These are phyloP conservation scores for Prorops nasuta DNA, from an alignment of 1,140 invertebrate species.

Conservation along the genomic window DNA sequence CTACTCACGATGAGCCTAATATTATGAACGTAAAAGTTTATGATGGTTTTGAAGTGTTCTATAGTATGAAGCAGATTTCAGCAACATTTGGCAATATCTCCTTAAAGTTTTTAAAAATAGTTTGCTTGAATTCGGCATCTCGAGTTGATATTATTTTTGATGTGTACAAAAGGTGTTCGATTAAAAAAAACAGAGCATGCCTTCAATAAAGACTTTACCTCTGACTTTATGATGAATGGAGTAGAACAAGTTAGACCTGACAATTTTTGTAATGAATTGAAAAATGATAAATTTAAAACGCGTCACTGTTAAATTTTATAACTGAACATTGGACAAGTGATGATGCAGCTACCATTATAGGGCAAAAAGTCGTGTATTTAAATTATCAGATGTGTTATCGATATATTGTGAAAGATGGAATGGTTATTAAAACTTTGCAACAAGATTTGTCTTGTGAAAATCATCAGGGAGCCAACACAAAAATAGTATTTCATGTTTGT, in stretches of 20 bases:
- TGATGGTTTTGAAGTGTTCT: background rate
- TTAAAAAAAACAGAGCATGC: background rate
- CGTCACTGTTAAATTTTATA: too few species aligned
- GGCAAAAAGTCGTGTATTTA: background rate
- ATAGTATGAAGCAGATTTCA: background rate
- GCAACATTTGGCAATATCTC: background rate
- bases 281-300: too few species aligned
- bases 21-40: background rate
- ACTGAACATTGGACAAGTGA: too few species aligned
- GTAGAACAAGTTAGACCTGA: background rate
- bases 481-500: conserved; percentile 5
- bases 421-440: background rate
- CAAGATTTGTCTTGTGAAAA: background rate
- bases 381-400: background rate
- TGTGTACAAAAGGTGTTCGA: background rate
- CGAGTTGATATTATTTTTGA: background rate
- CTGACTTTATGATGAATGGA: background rate
- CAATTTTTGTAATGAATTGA: background rate
- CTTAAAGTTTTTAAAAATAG: background rate
- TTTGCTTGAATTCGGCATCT: background rate
- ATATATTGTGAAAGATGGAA: background rate
- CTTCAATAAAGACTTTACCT: background rate
- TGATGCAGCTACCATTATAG: too few species aligned
- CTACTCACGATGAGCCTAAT: background rate
- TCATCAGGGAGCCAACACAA: conserved; percentile 4